Evolutionary conservation across 2,888 invertebrate genomes (phyloP).

Genomic region (Sceliomorpha sp.): DNA sequence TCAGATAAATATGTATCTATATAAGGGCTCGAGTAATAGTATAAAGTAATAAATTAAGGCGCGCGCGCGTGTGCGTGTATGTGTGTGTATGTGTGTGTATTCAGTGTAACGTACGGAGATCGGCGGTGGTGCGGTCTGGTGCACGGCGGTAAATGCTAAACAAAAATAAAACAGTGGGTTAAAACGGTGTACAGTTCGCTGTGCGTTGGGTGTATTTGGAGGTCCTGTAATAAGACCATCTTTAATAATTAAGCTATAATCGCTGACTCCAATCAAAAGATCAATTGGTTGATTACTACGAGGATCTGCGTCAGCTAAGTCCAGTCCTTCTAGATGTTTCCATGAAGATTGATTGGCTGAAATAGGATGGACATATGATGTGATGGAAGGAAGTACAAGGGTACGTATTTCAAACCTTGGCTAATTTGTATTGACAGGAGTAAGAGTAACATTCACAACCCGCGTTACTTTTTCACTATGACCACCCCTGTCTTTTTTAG

Average conservation of each 20-base stretch:
- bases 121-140: too few species aligned
- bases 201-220: too few species aligned
- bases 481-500: background rate
- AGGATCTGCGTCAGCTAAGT: background rate
- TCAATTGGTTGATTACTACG: background rate
- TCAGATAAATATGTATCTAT: slow-evolving; percentile 9
- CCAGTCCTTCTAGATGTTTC: background rate
- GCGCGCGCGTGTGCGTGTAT: too few species aligned
- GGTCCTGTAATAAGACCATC: background rate
- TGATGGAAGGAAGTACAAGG: background rate
- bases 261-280: slow-evolving; percentile 1
- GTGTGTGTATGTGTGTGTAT: too few species aligned
- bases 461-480: background rate
- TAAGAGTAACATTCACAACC: background rate
- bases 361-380: slow-evolving; percentile 1
- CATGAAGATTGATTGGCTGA: too few species aligned
- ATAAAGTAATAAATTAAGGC: slow-evolving; percentile 34
- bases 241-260: background rate
- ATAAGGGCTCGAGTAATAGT: slow-evolving; percentile 18
- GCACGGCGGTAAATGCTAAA: too few species aligned
- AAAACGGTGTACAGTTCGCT: too few species aligned
- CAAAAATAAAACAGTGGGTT: too few species aligned
- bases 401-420: background rate
- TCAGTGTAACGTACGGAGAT: too few species aligned
- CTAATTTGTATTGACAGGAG: background rate